phyloP scores from a whole-genome alignment of 2,113 vertebrate genomes.

The Montifringilla adamsi region DNA sequence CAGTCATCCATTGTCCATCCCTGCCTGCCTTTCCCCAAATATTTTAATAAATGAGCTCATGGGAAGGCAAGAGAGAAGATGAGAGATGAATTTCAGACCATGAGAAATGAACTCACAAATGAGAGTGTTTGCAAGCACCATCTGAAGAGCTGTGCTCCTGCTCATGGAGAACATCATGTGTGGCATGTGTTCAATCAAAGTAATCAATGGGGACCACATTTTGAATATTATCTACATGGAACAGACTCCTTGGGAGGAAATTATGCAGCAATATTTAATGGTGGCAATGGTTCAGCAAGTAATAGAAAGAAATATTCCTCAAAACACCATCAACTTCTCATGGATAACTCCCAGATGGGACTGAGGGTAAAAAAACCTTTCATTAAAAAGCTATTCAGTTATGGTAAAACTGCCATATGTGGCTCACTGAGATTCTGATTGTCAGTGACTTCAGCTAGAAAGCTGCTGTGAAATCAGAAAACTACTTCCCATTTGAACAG shows the following conservation, averaged over 20 bases:
- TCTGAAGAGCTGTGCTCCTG: not conserved
- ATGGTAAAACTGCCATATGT: slow-evolving; percentile 40
- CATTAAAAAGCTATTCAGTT: slow-evolving; percentile 50
- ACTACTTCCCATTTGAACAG: slow-evolving; percentile 5
- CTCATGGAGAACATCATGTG: not conserved
- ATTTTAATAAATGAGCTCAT: not conserved
- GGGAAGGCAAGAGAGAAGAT: not conserved
- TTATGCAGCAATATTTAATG: slow-evolving; percentile 41
- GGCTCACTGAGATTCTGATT: slow-evolving; percentile 28
- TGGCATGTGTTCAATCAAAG: slow-evolving; percentile 28
- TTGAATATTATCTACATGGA: slow-evolving; percentile 32
- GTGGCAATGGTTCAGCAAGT: slow-evolving; percentile 44
- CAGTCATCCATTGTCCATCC: not conserved
- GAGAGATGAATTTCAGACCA: not conserved
- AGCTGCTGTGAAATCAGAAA: slow-evolving; percentile 47
- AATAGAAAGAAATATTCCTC: slow-evolving; percentile 22
- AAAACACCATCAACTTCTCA: slow-evolving; percentile 26
- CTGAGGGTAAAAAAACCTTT: slow-evolving; percentile 18
- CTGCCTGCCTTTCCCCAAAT: not conserved
- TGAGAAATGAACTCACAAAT: not conserved
- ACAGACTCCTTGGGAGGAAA: slow-evolving; percentile 46
- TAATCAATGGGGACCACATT: slow-evolving; percentile 8
- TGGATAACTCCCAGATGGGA: slow-evolving; percentile 44
- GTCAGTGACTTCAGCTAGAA: slow-evolving; percentile 42
- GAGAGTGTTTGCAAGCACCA: not conserved